Base-by-base conservation (phyloP, 2,888 invertebrate species). In the Pilophorus perplexus region DNA sequence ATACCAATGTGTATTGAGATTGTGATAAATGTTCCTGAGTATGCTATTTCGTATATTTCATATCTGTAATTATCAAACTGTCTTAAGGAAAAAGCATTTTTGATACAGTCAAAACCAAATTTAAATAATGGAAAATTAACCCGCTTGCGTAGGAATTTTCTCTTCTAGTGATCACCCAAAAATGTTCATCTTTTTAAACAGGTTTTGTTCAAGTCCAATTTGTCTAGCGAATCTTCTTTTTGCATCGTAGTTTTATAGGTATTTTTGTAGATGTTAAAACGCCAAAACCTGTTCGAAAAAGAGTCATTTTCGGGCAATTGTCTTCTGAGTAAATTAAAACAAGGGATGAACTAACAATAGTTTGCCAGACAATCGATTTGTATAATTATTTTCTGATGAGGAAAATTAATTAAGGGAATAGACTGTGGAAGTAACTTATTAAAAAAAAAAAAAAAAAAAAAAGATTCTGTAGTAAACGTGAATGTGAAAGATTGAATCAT, bases 1-100 rank as follows among this genome's bases (percentile, higher is more conserved):
- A 57, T 28, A 28, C 28, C n/a, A 37, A 33, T 38, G 20, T 22
- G 22, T 28, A 28, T 38, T 28, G 62, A 44, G 62, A 62, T 55
- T 46, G 62, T 62, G 62, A 62, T 62, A 62, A 46, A 62, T 62
- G 62, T 62, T 62, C 62, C 62, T 62, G 46, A 28, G 16, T 27
- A 27, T 28, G 16, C 10, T 23, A 28, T 52, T 14, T 52, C 18
- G 20, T 28, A 25, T 52, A 22, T 23, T 23, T 22, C 25, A 46
- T 46, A 23, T 14, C 46, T 23, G 46, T 46, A 46, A 46, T 18
- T 42, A 23, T 22, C n/a, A 22, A 46, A 46, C 22, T 22, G 14
- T 23, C 46, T 46, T 46, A 25, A n/a, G 23, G 5, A 46, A 14
- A 28, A 52, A 52, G 52, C 28, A 52, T 52, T 52, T 52, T 28